phyloP scores from a whole-genome alignment of 2,113 vertebrate species.

The Scatophagus argus region DNA sequence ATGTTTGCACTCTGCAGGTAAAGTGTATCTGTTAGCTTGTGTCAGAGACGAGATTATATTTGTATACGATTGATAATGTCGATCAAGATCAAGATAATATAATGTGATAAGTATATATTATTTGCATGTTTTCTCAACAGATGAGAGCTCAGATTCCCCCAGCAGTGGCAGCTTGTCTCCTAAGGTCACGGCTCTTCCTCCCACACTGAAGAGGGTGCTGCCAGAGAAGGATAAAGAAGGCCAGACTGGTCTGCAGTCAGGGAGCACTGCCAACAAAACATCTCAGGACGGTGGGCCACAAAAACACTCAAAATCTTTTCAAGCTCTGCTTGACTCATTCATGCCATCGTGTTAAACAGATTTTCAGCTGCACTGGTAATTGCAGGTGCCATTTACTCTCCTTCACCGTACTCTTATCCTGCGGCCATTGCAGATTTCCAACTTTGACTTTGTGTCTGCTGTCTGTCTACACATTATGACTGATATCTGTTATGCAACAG shows the following conservation, averaged over 20 bases:
- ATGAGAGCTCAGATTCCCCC: conserved; percentile 89
- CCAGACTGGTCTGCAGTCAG: conserved; percentile 72
- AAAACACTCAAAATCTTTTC: background rate
- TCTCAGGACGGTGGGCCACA: conserved; percentile 90
- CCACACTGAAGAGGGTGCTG: conserved; percentile 86
- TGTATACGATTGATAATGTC: background rate
- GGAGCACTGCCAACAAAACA: conserved; percentile 78
- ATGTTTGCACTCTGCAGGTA: background rate
- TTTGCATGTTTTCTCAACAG: conserved; percentile 74
- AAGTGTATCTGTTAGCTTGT: background rate
- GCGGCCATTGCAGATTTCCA: background rate
- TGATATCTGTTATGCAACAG: conserved; percentile 33
- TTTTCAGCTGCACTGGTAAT: background rate
- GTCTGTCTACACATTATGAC: background rate
- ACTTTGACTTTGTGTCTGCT: no score
- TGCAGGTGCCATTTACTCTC: background rate
- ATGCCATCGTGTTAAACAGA: background rate
- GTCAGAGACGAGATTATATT: background rate
- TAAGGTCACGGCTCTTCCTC: conserved; percentile 84
- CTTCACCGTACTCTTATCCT: background rate
- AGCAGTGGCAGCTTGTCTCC: conserved; percentile 85
- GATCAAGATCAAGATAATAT: no score
- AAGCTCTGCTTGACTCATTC: background rate
- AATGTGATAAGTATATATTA: no score
- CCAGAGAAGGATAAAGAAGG: conserved; percentile 91